phyloP scores from a whole-genome alignment of 2,888 invertebrate species.

The Apeira syringaria region DNA sequence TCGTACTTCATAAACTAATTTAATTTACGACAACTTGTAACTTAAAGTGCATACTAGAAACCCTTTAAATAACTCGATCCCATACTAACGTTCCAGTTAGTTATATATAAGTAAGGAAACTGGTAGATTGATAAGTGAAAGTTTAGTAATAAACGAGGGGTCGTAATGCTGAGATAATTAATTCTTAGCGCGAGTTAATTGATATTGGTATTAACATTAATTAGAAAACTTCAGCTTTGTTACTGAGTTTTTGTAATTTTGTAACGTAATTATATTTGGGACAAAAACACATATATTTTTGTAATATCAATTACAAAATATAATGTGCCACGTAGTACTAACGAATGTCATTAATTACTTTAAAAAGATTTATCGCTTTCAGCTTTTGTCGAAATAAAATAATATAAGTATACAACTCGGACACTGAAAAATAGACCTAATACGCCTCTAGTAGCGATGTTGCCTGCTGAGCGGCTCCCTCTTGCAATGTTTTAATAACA shows the following conservation, averaged over 20 bases:
- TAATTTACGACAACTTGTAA: too few species aligned
- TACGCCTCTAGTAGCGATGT: background rate
- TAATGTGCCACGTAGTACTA: background rate
- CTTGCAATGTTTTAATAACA: constrained; percentile 5
- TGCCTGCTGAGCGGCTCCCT: background rate
- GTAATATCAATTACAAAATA: constrained; percentile 21
- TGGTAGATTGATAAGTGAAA: constrained; percentile 77
- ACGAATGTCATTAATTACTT: constrained; percentile 3
- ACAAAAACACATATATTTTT: constrained; percentile 24
- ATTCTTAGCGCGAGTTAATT: constrained; percentile 80
- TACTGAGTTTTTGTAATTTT: constrained; percentile 52
- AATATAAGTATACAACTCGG: too few species aligned
- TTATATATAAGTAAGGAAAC: constrained; percentile 43
- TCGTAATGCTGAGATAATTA: constrained; percentile 77
- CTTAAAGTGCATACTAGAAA: background rate
- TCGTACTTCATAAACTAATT: too few species aligned
- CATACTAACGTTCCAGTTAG: constrained; percentile 25
- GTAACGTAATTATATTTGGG: constrained; percentile 24
- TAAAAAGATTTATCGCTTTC: background rate
- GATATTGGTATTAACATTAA: constrained; percentile 79
- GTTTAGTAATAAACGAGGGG: constrained; percentile 79
- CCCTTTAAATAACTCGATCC: background rate
- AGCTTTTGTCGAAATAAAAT: background rate
- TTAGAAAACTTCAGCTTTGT: constrained; percentile 73
- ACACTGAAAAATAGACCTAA: constrained; percentile 1